Evolutionary conservation across 2,888 invertebrate species (phyloP), one percentile per base, ranked within the genome.

Genomic region (Laspeyria flexula): DNA sequence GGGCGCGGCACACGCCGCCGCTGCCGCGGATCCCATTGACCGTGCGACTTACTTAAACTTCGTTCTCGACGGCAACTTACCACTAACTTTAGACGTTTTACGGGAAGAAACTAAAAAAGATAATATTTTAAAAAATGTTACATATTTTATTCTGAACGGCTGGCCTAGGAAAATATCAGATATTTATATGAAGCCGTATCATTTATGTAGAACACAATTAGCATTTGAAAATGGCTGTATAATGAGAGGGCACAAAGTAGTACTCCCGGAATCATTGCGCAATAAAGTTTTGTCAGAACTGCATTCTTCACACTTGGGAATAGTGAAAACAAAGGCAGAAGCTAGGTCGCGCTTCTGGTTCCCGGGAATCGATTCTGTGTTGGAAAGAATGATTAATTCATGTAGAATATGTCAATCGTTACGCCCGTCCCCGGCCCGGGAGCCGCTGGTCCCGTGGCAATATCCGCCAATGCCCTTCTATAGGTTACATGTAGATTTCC

Each of bases 341-440:
- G 44, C 50, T 1, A 27, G 44, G 0, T 25, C 40, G 4, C 35
- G 51, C 4, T 1, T 51, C 37, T 51, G 51, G 45, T 51, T 45
- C 6, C 37, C 51, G 4, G 44, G 44, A 0, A 23, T 51, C 1
- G 45, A 51, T 3, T 11, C 27, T 5, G 41, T 44, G 0, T 3
- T 51, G 0, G 51, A 51, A 16, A 6, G 0, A 9, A 30, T 51
- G 25, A 42, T 46, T 1, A 0, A 7, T 2, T 35, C 23, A 5
- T 51, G 45, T 11, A 37, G 37, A 0, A 25, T 46, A 1, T 45
- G 45, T n/a, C 2, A 11, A 21, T 37, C 38, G 13, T 1, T 42
- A 7, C 46, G 46, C 4, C 46, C 37, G 0, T 52, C 45, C 0
- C 51, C 51, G 0, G 3, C 30, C 1, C 51, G 45, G 21, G 21